Percentiles rank a stretch among this genome's conserved stretches.
Conservation (phyloP, 2,888 invertebrate species). For the Himalopsyche japonica region DNA sequence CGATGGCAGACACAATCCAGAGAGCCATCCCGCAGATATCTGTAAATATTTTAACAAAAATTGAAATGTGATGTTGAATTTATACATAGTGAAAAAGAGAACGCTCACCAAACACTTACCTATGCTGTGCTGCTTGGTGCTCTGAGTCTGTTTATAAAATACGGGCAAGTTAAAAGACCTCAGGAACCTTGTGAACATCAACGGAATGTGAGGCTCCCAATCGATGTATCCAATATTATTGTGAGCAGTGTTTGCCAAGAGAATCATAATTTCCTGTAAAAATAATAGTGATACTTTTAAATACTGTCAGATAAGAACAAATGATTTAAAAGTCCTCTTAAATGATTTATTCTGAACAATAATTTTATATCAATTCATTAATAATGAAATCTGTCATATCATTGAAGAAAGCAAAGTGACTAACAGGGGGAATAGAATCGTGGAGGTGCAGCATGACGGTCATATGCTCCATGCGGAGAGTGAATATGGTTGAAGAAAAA, state of each 20-base stretch:
- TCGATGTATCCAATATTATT: slow-evolving; percentile 82
- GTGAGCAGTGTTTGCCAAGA: slow-evolving; percentile 74
- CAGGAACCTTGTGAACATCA: slow-evolving; percentile 74
- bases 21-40: slow-evolving; percentile 57
- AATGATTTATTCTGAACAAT: too few species aligned
- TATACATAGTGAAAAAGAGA: background rate
- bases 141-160: slow-evolving; percentile 68
- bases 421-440: too few species aligned
- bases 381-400: too few species aligned
- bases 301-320: too few species aligned
- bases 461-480: too few species aligned
- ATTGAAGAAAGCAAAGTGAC: too few species aligned
- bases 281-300: background rate
- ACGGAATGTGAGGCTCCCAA: slow-evolving; percentile 82
- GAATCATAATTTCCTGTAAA: slow-evolving; percentile 68
- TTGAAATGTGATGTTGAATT: background rate
- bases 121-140: slow-evolving; percentile 59
- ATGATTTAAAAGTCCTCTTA: too few species aligned
- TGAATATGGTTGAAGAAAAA: too few species aligned
- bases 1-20: slow-evolving; percentile 67
- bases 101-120: slow-evolving; percentile 45
- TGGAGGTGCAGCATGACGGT: too few species aligned
- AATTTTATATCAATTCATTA: too few species aligned
- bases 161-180: slow-evolving; percentile 80
- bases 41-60: slow-evolving; percentile 39